A percentile compares a stretch with the other conserved stretches of the same genome.
Evolutionary conservation across 92 coral and sea anemone genomes (phyloP).

Genomic region (Phenganax marumi): DNA sequence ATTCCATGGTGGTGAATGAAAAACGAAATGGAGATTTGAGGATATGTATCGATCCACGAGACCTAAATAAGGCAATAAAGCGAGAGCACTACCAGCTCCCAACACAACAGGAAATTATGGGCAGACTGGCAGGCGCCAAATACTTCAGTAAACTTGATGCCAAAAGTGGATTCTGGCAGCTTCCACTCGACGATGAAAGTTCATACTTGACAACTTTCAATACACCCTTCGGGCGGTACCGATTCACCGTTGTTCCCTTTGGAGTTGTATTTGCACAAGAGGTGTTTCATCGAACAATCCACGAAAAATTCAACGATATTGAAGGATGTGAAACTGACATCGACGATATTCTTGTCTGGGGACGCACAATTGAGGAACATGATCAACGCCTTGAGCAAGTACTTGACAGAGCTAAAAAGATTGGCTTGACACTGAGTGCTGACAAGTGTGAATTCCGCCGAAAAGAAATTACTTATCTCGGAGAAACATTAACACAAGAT

Average conservation of each 20-base stretch:
- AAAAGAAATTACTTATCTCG: slow-evolving; percentile 54
- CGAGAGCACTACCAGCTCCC: slow-evolving; percentile 63
- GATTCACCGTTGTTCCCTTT: slow-evolving; percentile 57
- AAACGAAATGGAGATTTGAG: slow-evolving; percentile 54
- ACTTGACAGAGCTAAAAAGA: slow-evolving; percentile 42
- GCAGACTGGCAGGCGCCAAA: slow-evolving; percentile 56
- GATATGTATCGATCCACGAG: slow-evolving; percentile 64
- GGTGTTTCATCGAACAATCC: slow-evolving; percentile 59
- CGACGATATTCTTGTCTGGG: slow-evolving; percentile 68
- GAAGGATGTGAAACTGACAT: slow-evolving; percentile 62
- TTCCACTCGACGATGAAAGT: slow-evolving; percentile 58
- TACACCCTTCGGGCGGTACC: slow-evolving; percentile 60
- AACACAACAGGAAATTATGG: slow-evolving; percentile 63
- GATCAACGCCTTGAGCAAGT: slow-evolving; percentile 37
- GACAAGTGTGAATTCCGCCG: slow-evolving; percentile 54
- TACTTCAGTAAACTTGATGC: slow-evolving; percentile 64
- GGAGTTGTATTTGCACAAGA: slow-evolving; percentile 65
- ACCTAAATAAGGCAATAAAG: slow-evolving; percentile 57
- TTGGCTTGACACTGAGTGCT: slow-evolving; percentile 58
- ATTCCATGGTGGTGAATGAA: slow-evolving; percentile 56
- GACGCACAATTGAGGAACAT: slow-evolving; percentile 59
- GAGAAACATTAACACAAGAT: slow-evolving; percentile 56
- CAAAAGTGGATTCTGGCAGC: slow-evolving; percentile 56
- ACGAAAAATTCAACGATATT: slow-evolving; percentile 49
- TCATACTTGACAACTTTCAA: slow-evolving; percentile 58